phyloP scores from a whole-genome alignment of 2,113 vertebrate genomes.

The Ctenomys sociabilis region DNA sequence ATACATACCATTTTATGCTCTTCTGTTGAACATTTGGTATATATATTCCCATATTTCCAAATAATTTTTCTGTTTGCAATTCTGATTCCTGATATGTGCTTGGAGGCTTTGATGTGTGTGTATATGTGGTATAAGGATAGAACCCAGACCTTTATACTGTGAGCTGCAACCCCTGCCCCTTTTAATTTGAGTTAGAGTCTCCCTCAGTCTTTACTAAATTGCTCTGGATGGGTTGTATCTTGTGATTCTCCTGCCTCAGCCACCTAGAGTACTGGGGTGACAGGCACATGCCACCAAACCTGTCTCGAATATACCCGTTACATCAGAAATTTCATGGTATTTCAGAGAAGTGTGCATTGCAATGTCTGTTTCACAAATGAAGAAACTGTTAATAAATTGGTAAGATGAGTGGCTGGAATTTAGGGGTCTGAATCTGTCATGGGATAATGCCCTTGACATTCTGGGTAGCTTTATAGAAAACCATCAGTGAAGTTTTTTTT shows the following conservation, averaged over 20 bases:
- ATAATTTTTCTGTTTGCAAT: background rate
- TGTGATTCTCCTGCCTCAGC: background rate
- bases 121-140: background rate
- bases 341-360: background rate
- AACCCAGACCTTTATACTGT: background rate
- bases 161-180: background rate
- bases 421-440: background rate
- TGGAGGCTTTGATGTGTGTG: background rate
- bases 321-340: background rate
- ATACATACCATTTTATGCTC: background rate
- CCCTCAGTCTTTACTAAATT: background rate
- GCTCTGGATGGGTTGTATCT: background rate
- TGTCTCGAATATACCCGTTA: background rate
- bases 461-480: background rate
- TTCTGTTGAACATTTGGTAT: background rate
- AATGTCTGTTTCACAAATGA: background rate
- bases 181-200: background rate
- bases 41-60: background rate
- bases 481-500: background rate
- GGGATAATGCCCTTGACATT: background rate
- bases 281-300: background rate
- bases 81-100: background rate
- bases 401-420: background rate
- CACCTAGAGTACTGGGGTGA: background rate
- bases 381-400: background rate